Percentiles rank a stretch among this genome's conserved stretches.
These are phyloP conservation scores for Cosmia pyralina DNA, from an alignment of 2,888 invertebrate species.

Conservation along the genomic window DNA sequence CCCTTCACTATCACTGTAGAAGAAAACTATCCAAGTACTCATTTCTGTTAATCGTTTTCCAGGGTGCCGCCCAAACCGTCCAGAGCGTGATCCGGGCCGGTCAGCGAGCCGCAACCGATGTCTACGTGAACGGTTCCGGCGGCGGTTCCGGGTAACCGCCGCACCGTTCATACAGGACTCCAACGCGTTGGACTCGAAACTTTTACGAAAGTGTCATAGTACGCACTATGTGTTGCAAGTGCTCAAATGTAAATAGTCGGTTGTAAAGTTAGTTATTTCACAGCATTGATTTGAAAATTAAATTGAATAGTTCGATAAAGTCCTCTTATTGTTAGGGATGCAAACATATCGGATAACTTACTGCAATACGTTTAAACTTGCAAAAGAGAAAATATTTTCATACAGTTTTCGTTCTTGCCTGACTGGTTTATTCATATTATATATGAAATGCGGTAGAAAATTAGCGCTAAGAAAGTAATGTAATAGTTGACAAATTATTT, in stretches of 20 bases:
- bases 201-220: constrained; percentile 89
- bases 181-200: constrained; percentile 78
- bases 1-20: too few species aligned
- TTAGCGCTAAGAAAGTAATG: neutral
- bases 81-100: constrained; percentile 92
- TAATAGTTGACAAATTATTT: neutral
- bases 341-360: constrained; percentile 48
- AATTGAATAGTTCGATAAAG: constrained; percentile 45
- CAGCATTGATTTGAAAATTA: constrained; percentile 64
- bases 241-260: constrained; percentile 84
- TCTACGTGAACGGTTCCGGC: constrained; percentile 86
- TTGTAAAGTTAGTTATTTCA: constrained; percentile 59
- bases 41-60: constrained; percentile 70
- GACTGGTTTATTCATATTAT: neutral
- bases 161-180: constrained; percentile 32
- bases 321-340: constrained; percentile 57
- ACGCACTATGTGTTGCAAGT: constrained; percentile 88
- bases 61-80: constrained; percentile 94
- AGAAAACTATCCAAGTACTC: neutral
- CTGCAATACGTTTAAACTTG: neutral
- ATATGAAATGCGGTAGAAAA: neutral
- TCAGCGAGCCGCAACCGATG: constrained; percentile 87
- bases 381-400: neutral
- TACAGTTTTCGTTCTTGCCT: neutral
- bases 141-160: constrained; percentile 79